A percentile compares a stretch with the other conserved stretches of the same genome.
These are phyloP conservation scores for Ctenicera cuprea DNA, from an alignment of 2,888 invertebrate species.

Conservation along the genomic window DNA sequence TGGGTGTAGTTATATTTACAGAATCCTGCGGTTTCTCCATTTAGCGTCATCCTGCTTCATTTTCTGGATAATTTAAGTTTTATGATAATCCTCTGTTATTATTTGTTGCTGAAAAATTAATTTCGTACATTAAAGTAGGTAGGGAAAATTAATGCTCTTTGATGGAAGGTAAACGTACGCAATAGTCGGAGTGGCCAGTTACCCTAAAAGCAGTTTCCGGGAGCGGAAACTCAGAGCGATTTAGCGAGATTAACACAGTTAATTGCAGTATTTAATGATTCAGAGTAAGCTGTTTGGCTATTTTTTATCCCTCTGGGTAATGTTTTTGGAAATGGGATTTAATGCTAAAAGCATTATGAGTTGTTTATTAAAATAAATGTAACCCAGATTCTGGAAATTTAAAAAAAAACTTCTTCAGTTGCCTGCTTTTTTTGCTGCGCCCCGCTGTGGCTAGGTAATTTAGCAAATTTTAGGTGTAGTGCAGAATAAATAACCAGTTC, in stretches of 20 bases:
- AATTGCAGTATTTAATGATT: constrained; percentile 27
- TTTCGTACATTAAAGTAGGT: background rate
- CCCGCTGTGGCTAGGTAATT: too few species aligned
- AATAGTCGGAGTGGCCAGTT: background rate
- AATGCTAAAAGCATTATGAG: too few species aligned
- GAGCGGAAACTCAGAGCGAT: constrained; percentile 19
- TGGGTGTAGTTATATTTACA: too few species aligned
- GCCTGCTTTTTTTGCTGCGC: too few species aligned
- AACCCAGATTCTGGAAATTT: too few species aligned
- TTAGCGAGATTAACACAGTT: constrained; percentile 25
- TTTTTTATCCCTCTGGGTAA: constrained; percentile 8
- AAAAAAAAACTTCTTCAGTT: too few species aligned
- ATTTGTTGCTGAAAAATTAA: constrained; percentile 2
- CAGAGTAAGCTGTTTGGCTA: background rate
- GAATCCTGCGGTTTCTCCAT: too few species aligned
- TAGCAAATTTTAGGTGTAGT: too few species aligned
- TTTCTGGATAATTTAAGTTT: background rate
- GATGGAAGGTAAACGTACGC: background rate
- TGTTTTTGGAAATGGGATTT: too few species aligned
- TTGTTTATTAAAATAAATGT: too few species aligned
- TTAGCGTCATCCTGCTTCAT: too few species aligned
- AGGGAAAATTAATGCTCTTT: background rate
- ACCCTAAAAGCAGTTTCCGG: constrained; percentile 26
- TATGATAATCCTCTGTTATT: background rate
- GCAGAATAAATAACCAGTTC: too few species aligned